Evolutionary conservation across 2,888 invertebrate genomes (phyloP).

Genomic region (Orchestes rusci): DNA sequence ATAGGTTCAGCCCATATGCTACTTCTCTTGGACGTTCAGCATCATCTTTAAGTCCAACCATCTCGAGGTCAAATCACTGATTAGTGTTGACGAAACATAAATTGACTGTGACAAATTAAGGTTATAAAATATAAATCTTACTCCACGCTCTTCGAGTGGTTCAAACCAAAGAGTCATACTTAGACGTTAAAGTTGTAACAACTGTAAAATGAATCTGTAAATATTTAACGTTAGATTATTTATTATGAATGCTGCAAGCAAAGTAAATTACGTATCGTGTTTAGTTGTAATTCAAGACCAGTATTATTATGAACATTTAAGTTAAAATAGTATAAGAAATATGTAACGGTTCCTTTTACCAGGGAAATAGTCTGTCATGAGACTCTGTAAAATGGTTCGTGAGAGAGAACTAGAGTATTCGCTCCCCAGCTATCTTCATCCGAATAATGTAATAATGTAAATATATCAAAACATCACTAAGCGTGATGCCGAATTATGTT

Average conservation of each 20-base stretch:
- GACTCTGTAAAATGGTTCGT: too few relatives aligned
- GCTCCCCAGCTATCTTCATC: too few relatives aligned
- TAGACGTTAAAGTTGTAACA: constrained; percentile 32
- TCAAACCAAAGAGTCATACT: constrained; percentile 36
- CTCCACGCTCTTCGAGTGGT: constrained; percentile 1
- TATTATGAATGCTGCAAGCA: constrained; percentile 3
- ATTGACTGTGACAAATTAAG: too few relatives aligned
- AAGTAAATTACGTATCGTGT: constrained; percentile 5
- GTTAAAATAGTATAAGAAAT: constrained; percentile 11
- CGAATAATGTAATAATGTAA: too few relatives aligned
- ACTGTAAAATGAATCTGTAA: constrained; percentile 14
- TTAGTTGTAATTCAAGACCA: constrained; percentile 33
- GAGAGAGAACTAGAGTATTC: too few relatives aligned
- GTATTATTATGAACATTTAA: constrained; percentile 30
- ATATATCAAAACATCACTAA: too few relatives aligned
- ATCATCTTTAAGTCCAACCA: constrained; percentile 32
- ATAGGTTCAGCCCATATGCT: constrained; percentile 46
- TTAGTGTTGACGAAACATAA: constrained; percentile 11
- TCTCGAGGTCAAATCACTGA: constrained; percentile 35
- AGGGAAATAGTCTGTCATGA: too few relatives aligned
- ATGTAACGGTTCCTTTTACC: constrained; percentile 15
- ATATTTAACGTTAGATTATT: constrained; percentile 15
- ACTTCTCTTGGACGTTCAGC: constrained; percentile 31
- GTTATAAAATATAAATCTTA: too few relatives aligned
- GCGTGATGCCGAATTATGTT: too few relatives aligned